phyloP scores from a whole-genome alignment of 2,888 invertebrate species.

The Lamproptera curius region DNA sequence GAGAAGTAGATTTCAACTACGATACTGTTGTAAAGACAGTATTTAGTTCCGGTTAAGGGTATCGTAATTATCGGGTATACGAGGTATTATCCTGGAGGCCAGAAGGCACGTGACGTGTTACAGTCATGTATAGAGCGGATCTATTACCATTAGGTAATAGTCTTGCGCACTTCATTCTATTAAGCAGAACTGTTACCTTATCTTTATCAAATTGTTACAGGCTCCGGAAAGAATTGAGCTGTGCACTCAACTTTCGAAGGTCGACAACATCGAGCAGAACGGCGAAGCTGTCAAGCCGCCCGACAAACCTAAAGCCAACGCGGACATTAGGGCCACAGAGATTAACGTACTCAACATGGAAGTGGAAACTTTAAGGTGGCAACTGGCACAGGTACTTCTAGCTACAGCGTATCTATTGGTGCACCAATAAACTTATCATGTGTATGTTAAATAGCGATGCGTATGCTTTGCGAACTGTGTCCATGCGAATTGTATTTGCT shows the following conservation, averaged over 20 bases:
- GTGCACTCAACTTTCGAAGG: conserved; percentile 56
- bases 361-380: conserved; percentile 85
- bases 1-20: no score
- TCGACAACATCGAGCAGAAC: conserved; percentile 43
- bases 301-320: conserved; percentile 38
- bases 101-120: no score
- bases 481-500: no score
- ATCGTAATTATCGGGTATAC: no score
- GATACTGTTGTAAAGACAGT: no score
- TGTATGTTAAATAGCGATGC: background rate
- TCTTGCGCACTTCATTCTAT: no score
- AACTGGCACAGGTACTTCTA: conserved; percentile 81
- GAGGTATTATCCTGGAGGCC: no score
- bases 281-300: conserved; percentile 45
- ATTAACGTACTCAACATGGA: conserved; percentile 79
- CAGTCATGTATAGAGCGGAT: no score
- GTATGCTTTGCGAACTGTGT: background rate
- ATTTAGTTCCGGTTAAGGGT: no score
- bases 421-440: conserved; percentile 39
- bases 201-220: conserved; percentile 45
- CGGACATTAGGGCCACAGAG: conserved; percentile 53
- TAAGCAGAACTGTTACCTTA: no score
- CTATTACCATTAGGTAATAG: no score
- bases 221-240: conserved; percentile 61
- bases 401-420: conserved; percentile 33